phyloP scores from a whole-genome alignment of 2,888 invertebrate genomes.

The Lasioglossum figueresi region DNA sequence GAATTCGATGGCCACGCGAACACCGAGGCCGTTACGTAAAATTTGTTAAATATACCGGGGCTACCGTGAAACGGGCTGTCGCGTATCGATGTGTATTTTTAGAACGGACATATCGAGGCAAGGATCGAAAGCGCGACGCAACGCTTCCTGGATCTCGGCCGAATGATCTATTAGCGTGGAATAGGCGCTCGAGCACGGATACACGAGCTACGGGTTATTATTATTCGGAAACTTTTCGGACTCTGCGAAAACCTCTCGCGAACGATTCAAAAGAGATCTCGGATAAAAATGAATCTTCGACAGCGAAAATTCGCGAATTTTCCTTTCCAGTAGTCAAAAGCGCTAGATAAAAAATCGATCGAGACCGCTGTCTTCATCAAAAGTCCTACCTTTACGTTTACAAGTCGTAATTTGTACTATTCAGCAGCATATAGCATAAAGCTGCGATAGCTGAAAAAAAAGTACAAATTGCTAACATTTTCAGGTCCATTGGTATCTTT shows the following conservation, averaged over 20 bases:
- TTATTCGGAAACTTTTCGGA: slow-evolving; percentile 20
- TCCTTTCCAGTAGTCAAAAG: too few species aligned
- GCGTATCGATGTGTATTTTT: slow-evolving; percentile 18
- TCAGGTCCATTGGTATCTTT: neutral
- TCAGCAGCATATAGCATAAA: too few species aligned
- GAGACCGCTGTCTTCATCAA: too few species aligned
- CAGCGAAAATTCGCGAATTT: too few species aligned
- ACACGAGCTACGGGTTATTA: slow-evolving; percentile 21
- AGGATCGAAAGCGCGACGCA: slow-evolving; percentile 12
- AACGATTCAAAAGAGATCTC: neutral
- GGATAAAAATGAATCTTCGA: neutral
- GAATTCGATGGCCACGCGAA: neutral
- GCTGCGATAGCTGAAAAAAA: too few species aligned
- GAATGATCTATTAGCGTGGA: neutral
- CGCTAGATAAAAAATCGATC: too few species aligned
- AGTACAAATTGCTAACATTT: neutral
- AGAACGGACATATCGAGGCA: slow-evolving; percentile 2
- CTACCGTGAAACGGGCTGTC: neutral
- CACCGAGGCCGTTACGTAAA: slow-evolving; percentile 29
- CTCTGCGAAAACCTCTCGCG: neutral
- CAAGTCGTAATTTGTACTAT: too few species aligned
- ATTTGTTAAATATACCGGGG: slow-evolving; percentile 16
- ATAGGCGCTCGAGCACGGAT: neutral
- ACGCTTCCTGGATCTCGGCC: slow-evolving; percentile 15
- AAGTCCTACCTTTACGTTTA: too few species aligned